These are phyloP conservation scores for Tanytarsus gracilentus DNA, from an alignment of 2,888 invertebrate species.

Conservation along the genomic window DNA sequence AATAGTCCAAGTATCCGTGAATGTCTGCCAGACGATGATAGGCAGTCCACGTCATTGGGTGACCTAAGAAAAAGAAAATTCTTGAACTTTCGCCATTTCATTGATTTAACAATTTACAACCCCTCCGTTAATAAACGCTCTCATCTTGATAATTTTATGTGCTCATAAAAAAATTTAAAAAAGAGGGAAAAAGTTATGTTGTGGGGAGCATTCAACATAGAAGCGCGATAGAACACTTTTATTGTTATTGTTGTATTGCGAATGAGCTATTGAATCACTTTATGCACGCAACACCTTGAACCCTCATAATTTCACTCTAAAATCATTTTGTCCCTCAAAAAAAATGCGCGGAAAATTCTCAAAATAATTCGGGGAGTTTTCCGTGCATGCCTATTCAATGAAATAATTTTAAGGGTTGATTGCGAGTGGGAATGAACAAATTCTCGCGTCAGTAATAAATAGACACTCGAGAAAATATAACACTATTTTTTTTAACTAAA, in stretches of 20 bases:
- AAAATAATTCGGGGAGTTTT: not conserved
- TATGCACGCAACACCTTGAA: constrained; percentile 8
- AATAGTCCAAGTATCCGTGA: constrained; percentile 59
- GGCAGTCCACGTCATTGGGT: constrained; percentile 64
- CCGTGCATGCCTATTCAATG: not conserved
- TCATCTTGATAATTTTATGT: no score
- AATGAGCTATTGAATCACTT: not conserved
- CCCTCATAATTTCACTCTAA: not conserved
- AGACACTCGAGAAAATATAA: not conserved
- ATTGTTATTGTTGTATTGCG: constrained; percentile 6
- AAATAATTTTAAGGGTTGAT: not conserved
- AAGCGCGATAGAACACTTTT: no score
- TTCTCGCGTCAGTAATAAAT: constrained; percentile 4
- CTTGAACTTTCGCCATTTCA: no score
- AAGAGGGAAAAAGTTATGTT: no score
- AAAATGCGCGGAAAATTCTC: not conserved
- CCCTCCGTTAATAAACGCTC: no score
- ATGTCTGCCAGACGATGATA: constrained; percentile 64
- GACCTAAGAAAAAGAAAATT: constrained; percentile 36
- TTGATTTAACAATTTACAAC: not conserved
- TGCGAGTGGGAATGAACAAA: not conserved
- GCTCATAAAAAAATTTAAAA: no score
- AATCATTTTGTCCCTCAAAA: not conserved
- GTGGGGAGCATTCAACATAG: no score
- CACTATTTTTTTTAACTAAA: not conserved